Conservation (phyloP, 1,140 invertebrate species). For the Holotrichia oblita region DNA sequence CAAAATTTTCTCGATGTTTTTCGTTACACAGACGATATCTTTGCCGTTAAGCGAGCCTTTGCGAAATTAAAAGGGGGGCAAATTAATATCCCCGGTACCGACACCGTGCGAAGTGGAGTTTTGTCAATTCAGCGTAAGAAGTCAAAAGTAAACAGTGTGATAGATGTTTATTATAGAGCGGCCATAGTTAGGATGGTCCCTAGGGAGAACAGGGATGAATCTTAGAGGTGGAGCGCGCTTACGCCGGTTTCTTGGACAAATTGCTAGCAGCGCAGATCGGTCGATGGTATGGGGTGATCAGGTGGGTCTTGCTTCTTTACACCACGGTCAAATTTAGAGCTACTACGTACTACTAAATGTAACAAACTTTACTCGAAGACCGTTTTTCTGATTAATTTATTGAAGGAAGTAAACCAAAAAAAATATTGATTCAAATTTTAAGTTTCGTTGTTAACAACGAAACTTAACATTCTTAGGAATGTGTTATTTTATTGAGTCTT, state of each 20-base stretch:
- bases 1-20: no score
- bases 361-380: background rate
- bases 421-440: no score
- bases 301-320: slow-evolving; percentile 44
- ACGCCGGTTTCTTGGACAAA: slow-evolving; percentile 55
- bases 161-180: slow-evolving; percentile 58
- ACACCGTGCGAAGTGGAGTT: slow-evolving; percentile 29
- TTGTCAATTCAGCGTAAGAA: slow-evolving; percentile 47
- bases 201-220: slow-evolving; percentile 54
- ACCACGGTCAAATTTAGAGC: slow-evolving; percentile 44
- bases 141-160: slow-evolving; percentile 57
- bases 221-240: slow-evolving; percentile 55
- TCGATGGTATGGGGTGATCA: slow-evolving; percentile 46
- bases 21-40: no score
- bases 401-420: no score
- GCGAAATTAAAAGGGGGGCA: slow-evolving; percentile 1
- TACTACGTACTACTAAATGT: background rate
- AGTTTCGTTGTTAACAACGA: no score
- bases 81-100: background rate
- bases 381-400: no score
- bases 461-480: no score
- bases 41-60: background rate
- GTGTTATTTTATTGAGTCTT: no score
- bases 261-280: slow-evolving; percentile 53
- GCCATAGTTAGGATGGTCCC: slow-evolving; percentile 56